Percentiles rank a stretch among this genome's conserved stretches.
phyloP scores from a whole-genome alignment of 2,113 vertebrate species.

The Pangasianodon hypophthalmus region DNA sequence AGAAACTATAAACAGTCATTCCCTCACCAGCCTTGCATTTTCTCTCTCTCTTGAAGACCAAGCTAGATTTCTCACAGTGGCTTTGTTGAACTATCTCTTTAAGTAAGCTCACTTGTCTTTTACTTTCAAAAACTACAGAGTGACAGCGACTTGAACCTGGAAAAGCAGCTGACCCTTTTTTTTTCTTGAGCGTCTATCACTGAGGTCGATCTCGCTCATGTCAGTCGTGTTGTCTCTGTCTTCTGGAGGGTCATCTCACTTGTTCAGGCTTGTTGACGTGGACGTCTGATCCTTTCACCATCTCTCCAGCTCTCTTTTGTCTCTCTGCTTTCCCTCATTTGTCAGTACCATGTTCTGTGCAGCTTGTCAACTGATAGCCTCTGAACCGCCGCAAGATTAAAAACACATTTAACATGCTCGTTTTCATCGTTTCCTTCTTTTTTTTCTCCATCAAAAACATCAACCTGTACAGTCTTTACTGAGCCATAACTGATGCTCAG shows the following conservation, averaged over 20 bases:
- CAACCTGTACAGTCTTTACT: conserved; percentile 4
- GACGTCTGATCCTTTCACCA: conserved; percentile 47
- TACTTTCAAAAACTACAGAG: not conserved
- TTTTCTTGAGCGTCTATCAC: conserved; percentile 61
- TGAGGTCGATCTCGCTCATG: conserved; percentile 57
- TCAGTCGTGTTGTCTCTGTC: conserved; percentile 60
- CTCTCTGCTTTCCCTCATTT: conserved; percentile 38
- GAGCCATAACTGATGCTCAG: not conserved
- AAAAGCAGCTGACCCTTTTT: conserved; percentile 43
- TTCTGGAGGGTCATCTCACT: conserved; percentile 51
- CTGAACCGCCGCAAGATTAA: not conserved
- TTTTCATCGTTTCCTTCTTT: not conserved
- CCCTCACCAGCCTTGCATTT: not conserved
- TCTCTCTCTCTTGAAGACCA: not conserved
- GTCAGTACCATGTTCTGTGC: conserved; percentile 44
- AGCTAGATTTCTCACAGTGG: not conserved
- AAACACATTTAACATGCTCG: conserved; percentile 13
- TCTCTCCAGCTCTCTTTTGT: conserved; percentile 13
- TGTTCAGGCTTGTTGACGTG: conserved; percentile 52
- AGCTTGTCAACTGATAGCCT: conserved; percentile 21
- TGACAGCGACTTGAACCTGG: conserved; percentile 44
- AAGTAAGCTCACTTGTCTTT: conserved; percentile 8
- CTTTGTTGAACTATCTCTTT: not conserved
- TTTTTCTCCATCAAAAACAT: not conserved
- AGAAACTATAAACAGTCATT: not conserved